phyloP scores from a whole-genome alignment of 1,140 invertebrate genomes.

The Asbolus verrucosus region DNA sequence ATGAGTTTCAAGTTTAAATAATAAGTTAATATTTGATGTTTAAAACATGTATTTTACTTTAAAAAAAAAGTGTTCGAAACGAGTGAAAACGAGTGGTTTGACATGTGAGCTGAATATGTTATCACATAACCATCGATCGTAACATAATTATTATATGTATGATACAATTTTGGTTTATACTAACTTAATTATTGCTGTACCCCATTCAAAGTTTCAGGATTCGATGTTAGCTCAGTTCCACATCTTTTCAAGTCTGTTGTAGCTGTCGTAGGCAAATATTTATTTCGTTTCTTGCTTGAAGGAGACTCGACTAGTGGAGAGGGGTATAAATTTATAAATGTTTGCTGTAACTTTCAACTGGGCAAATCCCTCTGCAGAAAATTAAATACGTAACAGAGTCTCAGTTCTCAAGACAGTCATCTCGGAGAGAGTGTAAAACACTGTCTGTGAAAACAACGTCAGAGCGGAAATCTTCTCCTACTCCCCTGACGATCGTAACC shows the following conservation, averaged over 20 bases:
- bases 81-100: too few species aligned
- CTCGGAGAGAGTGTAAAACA: constrained; percentile 49
- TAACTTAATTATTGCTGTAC: too few species aligned
- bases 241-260: not conserved
- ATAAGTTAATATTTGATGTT: too few species aligned
- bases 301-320: not conserved
- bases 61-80: too few species aligned
- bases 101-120: too few species aligned
- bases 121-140: too few species aligned
- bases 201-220: too few species aligned
- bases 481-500: constrained; percentile 45
- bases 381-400: constrained; percentile 49
- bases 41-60: too few species aligned
- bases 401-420: constrained; percentile 45
- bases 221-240: not conserved
- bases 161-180: too few species aligned
- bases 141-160: too few species aligned
- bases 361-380: constrained; percentile 48
- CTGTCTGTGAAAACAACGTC: constrained; percentile 39
- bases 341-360: constrained; percentile 46
- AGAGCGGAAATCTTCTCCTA: constrained; percentile 35
- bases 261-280: constrained; percentile 31
- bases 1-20: too few species aligned
- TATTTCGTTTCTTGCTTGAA: constrained; percentile 21
- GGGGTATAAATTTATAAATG: constrained; percentile 40